These are phyloP conservation scores for Conopomorpha cramerella DNA, from an alignment of 1,140 invertebrate genomes.

Conservation along the genomic window DNA sequence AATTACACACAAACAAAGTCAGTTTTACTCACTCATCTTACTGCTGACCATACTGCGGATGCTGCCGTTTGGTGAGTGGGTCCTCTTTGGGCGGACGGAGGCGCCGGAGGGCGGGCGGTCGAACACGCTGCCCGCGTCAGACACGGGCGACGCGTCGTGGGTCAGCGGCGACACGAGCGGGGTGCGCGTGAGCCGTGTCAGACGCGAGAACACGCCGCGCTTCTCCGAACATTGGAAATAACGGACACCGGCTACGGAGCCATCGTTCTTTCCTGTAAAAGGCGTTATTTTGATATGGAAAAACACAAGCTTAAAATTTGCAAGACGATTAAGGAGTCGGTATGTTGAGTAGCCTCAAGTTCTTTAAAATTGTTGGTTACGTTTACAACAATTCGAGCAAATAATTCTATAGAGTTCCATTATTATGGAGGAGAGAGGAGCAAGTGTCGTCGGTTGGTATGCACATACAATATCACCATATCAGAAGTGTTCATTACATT, in stretches of 20 bases:
- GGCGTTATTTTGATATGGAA: too few relatives aligned
- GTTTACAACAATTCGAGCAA: too few relatives aligned
- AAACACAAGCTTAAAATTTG: too few relatives aligned
- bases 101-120: conserved; percentile 39
- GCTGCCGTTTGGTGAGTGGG: conserved; percentile 53
- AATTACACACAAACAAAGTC: not conserved
- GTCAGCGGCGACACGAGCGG: conserved; percentile 60
- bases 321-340: too few relatives aligned
- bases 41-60: conserved; percentile 54
- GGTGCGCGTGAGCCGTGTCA: conserved; percentile 82
- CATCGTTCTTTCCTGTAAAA: conserved; percentile 91
- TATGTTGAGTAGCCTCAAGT: too few relatives aligned
- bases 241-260: conserved; percentile 86
- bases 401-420: too few relatives aligned
- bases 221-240: conserved; percentile 96
- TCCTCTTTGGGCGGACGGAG: conserved; percentile 36
- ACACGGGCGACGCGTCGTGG: conserved; percentile 47
- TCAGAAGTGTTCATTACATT: too few relatives aligned
- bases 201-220: conserved; percentile 89
- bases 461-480: too few relatives aligned
- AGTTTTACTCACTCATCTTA: conserved; percentile 47
- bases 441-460: too few relatives aligned
- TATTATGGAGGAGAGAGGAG: too few relatives aligned
- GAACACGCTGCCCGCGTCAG: conserved; percentile 43
- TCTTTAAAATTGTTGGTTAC: too few relatives aligned